phyloP scores from a whole-genome alignment of 2,113 vertebrate species.

The Etheostoma cragini region DNA sequence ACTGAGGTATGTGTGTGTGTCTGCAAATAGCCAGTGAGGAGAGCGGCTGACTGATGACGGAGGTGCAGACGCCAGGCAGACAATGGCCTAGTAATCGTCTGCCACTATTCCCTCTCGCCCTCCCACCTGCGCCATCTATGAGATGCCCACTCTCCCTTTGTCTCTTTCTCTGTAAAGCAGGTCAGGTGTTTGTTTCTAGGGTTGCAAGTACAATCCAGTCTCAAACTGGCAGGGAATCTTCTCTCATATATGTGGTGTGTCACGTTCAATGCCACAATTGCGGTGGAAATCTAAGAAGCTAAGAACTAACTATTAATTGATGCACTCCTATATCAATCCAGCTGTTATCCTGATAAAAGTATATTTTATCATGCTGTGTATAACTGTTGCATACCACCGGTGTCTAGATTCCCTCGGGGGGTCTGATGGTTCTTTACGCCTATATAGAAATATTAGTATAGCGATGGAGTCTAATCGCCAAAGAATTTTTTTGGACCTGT shows the following conservation, averaged over 20 bases:
- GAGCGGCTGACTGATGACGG: slow-evolving; percentile 68
- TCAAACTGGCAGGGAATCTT: neutral
- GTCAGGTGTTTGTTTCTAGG: slow-evolving; percentile 47
- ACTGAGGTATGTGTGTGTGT: slow-evolving; percentile 21
- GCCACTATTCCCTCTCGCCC: slow-evolving; percentile 51
- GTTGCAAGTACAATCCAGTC: slow-evolving; percentile 3
- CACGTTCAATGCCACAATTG: too few species aligned
- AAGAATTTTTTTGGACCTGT: too few species aligned
- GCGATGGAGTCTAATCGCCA: too few species aligned
- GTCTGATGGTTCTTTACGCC: too few species aligned
- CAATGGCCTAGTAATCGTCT: slow-evolving; percentile 81
- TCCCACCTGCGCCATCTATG: slow-evolving; percentile 27
- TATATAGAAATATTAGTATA: too few species aligned
- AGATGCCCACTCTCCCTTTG: slow-evolving; percentile 37
- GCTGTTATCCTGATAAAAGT: too few species aligned
- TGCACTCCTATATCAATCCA: too few species aligned
- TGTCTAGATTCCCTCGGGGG: too few species aligned
- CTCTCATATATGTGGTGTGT: neutral
- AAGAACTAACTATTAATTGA: too few species aligned
- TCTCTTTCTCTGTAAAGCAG: slow-evolving; percentile 56
- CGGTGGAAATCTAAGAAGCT: too few species aligned
- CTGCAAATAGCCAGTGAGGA: slow-evolving; percentile 70
- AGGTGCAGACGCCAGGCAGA: slow-evolving; percentile 78
- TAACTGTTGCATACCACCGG: too few species aligned
- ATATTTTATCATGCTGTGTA: too few species aligned